A percentile compares a stretch with the other conserved stretches of the same genome.
Conservation (phyloP, 1,140 invertebrate species). For the Papilio polyxenes region DNA sequence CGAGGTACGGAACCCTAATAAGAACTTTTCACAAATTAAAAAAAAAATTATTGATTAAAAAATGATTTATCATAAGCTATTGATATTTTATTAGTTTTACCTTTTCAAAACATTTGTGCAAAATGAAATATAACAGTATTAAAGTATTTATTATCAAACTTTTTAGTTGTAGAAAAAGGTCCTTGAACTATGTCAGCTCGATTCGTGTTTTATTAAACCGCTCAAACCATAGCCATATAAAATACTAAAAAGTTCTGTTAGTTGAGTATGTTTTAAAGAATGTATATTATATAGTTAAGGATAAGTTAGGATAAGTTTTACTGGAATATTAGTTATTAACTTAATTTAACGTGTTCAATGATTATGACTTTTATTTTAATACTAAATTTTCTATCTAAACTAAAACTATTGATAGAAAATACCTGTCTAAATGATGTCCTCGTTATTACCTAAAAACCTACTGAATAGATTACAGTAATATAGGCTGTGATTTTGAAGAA, state of each 20-base stretch:
- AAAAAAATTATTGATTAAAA: not conserved
- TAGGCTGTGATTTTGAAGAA: no score
- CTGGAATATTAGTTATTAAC: not conserved
- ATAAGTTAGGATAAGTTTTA: not conserved
- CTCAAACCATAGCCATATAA: conserved; percentile 8
- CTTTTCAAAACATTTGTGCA: not conserved
- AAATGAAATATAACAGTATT: not conserved
- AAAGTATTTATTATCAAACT: not conserved
- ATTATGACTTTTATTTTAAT: not conserved
- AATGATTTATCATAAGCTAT: not conserved
- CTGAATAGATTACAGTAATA: no score
- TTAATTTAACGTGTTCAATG: not conserved
- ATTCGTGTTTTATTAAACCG: conserved; percentile 2
- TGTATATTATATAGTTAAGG: not conserved
- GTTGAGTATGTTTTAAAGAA: conserved; percentile 14
- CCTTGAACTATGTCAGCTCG: not conserved
- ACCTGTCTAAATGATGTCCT: no score
- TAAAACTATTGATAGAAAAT: no score
- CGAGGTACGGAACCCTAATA: no score
- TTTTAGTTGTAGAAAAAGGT: not conserved
- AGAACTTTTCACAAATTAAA: no score
- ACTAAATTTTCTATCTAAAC: no score
- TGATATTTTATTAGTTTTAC: not conserved
- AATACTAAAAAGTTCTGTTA: conserved; percentile 4
- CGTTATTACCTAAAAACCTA: no score